A percentile compares a stretch with the other conserved stretches of the same genome.
Conservation (phyloP, 2,113 vertebrate species). For the Rhynchomys soricoides region DNA sequence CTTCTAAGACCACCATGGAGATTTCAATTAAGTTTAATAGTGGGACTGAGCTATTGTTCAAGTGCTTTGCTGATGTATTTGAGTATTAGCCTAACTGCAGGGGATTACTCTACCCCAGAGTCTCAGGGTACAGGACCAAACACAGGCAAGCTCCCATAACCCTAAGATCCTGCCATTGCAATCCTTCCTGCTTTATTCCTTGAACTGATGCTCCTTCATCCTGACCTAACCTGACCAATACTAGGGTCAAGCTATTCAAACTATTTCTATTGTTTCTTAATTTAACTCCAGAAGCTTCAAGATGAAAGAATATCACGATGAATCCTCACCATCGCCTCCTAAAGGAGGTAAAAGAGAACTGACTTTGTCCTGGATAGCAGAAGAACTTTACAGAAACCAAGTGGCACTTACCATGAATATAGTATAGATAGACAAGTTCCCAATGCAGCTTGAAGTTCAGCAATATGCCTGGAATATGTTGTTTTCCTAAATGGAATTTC, state of each 20-base stretch:
- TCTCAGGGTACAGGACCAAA: neutral
- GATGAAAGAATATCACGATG: neutral
- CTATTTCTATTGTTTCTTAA: neutral
- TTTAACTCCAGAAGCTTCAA: constrained; percentile 1
- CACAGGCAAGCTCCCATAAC: neutral
- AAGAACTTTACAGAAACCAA: neutral
- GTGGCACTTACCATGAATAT: neutral
- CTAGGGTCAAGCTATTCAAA: neutral
- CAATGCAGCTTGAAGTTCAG: neutral
- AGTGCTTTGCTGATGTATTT: neutral
- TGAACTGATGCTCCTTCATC: neutral
- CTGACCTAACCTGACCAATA: neutral
- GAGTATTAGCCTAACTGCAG: neutral
- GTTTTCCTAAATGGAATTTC: neutral
- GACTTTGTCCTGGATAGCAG: neutral
- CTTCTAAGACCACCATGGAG: neutral
- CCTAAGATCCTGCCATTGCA: neutral
- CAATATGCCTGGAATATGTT: neutral
- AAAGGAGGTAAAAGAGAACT: neutral
- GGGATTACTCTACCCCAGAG: neutral
- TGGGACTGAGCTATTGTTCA: neutral
- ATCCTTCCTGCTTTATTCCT: neutral
- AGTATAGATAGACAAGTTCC: neutral
- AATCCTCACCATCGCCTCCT: neutral
- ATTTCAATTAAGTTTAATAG: neutral